A percentile compares a stretch with the other conserved stretches of the same genome.
Evolutionary conservation across 2,113 vertebrate species (phyloP).

Genomic region (Vidua chalybeata): DNA sequence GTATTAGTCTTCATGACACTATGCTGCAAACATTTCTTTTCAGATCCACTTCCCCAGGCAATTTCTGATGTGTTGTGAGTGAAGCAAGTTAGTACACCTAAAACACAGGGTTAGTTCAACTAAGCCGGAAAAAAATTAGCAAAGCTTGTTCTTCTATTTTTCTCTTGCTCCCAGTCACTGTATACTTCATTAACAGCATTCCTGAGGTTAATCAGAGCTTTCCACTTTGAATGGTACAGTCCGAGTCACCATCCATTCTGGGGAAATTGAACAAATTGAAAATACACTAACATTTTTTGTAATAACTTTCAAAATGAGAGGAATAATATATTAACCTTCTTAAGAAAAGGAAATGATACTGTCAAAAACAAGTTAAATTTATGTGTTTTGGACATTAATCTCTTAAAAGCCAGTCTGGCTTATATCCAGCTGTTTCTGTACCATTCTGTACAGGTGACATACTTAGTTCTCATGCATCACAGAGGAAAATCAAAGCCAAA

Average conservation of each 20-base stretch:
- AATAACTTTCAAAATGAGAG: background rate
- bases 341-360: background rate
- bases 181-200: background rate
- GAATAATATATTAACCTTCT: background rate
- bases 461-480: background rate
- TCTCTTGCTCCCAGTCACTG: background rate
- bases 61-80: background rate
- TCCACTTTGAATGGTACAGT: background rate
- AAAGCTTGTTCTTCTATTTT: background rate
- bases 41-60: background rate
- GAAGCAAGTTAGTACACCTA: background rate
- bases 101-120: background rate
- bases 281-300: background rate
- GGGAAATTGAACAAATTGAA: background rate
- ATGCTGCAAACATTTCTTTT: background rate
- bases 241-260: background rate
- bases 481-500: constrained; percentile 27
- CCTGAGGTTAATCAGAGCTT: background rate
- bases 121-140: background rate
- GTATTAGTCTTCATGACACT: background rate
- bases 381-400: background rate
- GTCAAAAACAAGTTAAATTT: background rate
- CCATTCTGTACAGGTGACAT: background rate
- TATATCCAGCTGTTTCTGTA: background rate
- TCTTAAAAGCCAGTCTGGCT: background rate